Percentiles rank a stretch among this genome's conserved stretches.
phyloP scores from a whole-genome alignment of 2,113 vertebrate species.

The Meles meles region DNA sequence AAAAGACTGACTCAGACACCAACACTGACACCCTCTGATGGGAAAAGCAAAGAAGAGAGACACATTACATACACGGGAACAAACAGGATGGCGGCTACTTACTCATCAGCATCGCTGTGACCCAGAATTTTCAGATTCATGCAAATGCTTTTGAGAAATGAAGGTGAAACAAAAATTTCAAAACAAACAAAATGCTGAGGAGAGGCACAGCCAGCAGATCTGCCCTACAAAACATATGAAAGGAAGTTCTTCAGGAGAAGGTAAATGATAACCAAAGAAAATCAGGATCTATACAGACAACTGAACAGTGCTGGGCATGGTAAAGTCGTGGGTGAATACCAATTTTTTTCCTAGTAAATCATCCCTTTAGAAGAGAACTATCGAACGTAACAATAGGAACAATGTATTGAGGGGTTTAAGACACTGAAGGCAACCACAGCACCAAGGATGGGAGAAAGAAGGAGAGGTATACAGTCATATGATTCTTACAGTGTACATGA shows the following conservation, averaged over 20 bases:
- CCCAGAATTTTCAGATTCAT: not conserved
- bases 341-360: not conserved
- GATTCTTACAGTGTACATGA: not conserved
- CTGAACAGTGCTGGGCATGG: not conserved
- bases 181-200: not conserved
- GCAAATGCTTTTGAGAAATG: not conserved
- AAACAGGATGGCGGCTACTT: not conserved
- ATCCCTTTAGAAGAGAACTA: not conserved
- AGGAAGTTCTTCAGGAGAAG: not conserved
- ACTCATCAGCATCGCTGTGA: not conserved
- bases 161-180: not conserved
- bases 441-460: not conserved
- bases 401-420: not conserved
- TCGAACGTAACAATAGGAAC: not conserved
- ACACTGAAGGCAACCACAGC: not conserved
- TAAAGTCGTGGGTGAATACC: not conserved
- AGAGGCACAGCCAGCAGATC: not conserved
- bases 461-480: not conserved
- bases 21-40: not conserved
- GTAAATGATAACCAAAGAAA: not conserved
- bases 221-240: not conserved
- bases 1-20: not conserved
- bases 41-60: not conserved
- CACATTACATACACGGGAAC: not conserved
- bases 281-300: not conserved